Conservation (phyloP, 1,140 invertebrate genomes). For the Lepidurus couesii region DNA sequence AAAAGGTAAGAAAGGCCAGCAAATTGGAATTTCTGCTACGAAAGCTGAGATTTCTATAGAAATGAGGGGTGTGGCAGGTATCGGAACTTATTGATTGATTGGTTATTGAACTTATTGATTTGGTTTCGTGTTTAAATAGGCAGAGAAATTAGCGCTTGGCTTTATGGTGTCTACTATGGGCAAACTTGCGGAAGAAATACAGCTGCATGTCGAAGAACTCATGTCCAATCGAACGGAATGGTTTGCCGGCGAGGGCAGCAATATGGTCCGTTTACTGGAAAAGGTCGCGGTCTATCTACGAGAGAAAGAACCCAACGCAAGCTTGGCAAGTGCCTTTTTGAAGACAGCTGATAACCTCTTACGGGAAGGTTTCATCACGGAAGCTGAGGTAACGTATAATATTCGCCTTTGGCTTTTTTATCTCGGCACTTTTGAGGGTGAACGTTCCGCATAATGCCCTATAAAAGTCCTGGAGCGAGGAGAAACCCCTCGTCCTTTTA, state of each 20-base stretch:
- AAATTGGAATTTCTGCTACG: not conserved
- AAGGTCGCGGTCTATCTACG: not conserved
- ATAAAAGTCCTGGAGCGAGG: no score
- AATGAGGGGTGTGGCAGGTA: not conserved
- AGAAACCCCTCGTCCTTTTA: no score
- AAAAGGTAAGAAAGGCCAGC: conserved; percentile 5
- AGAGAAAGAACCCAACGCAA: not conserved
- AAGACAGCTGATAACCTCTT: not conserved
- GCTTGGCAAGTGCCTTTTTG: not conserved
- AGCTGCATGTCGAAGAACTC: not conserved
- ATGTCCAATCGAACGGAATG: not conserved
- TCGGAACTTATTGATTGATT: not conserved
- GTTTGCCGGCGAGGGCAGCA: not conserved
- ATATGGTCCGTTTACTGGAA: not conserved
- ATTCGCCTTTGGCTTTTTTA: no score
- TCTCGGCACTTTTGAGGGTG: no score
- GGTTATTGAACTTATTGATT: no score
- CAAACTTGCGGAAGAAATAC: not conserved
- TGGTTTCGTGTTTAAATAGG: not conserved
- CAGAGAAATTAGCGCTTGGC: not conserved
- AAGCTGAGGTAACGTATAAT: not conserved
- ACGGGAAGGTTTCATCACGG: not conserved
- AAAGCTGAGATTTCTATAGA: not conserved
- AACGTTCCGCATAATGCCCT: no score
- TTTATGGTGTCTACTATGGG: not conserved